Evolutionary conservation across 2,113 vertebrate genomes (phyloP).

Genomic region (Typhlomys cinereus): DNA sequence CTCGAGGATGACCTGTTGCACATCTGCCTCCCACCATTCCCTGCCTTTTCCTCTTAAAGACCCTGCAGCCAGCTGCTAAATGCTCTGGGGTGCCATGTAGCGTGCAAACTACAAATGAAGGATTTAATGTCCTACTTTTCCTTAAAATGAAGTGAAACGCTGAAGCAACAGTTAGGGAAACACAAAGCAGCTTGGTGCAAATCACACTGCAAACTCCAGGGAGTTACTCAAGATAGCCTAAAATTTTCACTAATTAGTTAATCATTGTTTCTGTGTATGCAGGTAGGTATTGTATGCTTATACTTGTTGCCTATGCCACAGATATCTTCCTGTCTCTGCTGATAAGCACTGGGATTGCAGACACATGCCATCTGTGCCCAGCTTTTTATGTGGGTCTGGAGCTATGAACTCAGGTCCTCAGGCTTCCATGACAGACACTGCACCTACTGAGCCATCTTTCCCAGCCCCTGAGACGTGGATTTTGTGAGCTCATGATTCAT

Average conservation of each 20-base stretch:
- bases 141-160: neutral
- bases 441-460: neutral
- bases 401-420: neutral
- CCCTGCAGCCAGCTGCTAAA: neutral
- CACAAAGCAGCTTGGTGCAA: neutral
- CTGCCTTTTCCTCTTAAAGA: neutral
- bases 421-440: neutral
- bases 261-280: neutral
- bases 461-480: neutral
- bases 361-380: neutral
- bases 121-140: neutral
- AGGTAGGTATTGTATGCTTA: no score
- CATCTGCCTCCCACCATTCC: neutral
- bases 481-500: no score
- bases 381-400: neutral
- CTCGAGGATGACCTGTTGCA: fast-evolving
- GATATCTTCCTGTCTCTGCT: neutral
- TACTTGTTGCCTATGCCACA: neutral
- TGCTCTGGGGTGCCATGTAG: neutral
- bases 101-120: neutral
- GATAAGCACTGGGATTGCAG: neutral
- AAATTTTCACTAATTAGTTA: neutral
- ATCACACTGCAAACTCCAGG: neutral
- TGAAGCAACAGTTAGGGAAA: neutral
- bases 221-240: neutral